Evolutionary conservation across 2,888 invertebrate species (phyloP), one percentile per base, ranked within the genome.

Genomic region (Cyaniris semiargus): DNA sequence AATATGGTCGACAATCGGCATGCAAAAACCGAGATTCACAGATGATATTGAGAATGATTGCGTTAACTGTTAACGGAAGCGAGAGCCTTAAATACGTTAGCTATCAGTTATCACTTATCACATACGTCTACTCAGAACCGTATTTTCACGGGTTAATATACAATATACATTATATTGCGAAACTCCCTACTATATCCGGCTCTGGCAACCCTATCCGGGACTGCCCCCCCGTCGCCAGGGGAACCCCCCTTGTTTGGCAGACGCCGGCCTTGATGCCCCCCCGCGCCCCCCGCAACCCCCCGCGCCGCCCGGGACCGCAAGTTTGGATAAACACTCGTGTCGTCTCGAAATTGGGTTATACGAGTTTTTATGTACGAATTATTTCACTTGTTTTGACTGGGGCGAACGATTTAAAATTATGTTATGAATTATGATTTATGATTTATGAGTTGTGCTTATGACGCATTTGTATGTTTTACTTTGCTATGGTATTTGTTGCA

Each of bases 181-280:
- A 44, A 44, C 10, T 48, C 48, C 4, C 15, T 48, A 15, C 48
- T 48, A 15, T 18, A 18, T 53, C 53, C 53, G 53, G 18, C 53
- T 53, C 18, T 53, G 53, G 53, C 53, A 53, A 5, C 53, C 53
- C 53, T 53, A 53, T 83, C 90, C 92, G 60, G 60, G 60, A 58
- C 89, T 90, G 71, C 78, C 82, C 80, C 87, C 86, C 86, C 88
- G 90, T 90, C 90, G 92, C 92, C 92, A 92, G 92, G 94, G 91
- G 91, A 91, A 93, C 88, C 89, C 91, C 93, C 85, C 90, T 87
- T 92, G 92, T 92, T 93, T 92, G 91, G 92, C 93, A 94, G 94
- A 94, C 94, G 86, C 90, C 93, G 94, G 90, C 94, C 94, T 94
- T 94, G 94, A 94, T 93, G 90, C 90, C 89, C 90, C 91, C 85